Base-by-base conservation (phyloP, 2,888 invertebrate species). In the Drosophila neonasuta region DNA sequence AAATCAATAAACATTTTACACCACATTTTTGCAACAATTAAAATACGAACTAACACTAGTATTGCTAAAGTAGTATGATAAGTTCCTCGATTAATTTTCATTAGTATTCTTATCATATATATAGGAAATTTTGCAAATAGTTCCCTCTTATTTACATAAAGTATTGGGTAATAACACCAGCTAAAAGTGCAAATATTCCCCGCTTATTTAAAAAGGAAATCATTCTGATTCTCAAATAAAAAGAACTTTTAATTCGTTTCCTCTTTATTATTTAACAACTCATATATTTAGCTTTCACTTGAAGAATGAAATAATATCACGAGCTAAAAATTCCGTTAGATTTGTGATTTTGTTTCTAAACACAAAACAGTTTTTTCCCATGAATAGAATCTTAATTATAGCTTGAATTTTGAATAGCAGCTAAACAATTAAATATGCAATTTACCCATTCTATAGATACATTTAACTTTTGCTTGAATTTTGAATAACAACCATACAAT, bases 1-100 rank as follows among this genome's bases (percentile, higher is more conserved):
- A 60, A 29, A 48, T 46, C 42, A 45, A 63, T 51, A 46, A 63
- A 49, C 8, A 52, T 50, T 32, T 50, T 42, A 48, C 8, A 15
- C 34, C 24, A 3, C 44, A 54, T 34, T 50, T 34, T 42, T 10
- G 24, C 39, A 39, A 41, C 29, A 15, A 41, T 50, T 50, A 9
- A 34, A 50, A 13, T 11, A 13, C 39, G 7, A 39, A 8, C 13
- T 13, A 7, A 8, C 8, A 13, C 7, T 11, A n/a, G 34, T 2
- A 36, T 15, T 39, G 2, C 7, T 13, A 15, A 15, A 13, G 39
- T 13, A 36, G 6, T 1, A 32, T 32, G 0, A 32, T 3, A 32
- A 32, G 8, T 32, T 32, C 9, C 32, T 32, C 0, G 32, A 36
- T 36, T 5, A 34, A 1, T 5, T 34, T 34, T 4, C 11, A 34